phyloP scores from a whole-genome alignment of 2,797 vertebrate genomes.

The Microctenopoma steveboyesi region DNA sequence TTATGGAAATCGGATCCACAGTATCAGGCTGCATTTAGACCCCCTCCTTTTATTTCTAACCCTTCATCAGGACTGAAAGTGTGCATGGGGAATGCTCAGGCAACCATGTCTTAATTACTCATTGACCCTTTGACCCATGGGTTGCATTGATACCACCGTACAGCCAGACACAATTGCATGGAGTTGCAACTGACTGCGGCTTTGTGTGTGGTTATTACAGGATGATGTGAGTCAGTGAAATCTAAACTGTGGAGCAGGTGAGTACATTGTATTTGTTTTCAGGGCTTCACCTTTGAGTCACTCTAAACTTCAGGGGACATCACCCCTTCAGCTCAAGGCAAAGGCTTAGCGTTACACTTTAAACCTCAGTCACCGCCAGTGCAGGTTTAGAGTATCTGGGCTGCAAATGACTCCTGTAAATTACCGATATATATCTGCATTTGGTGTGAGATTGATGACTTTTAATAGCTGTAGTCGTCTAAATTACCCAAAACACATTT shows the following conservation, averaged over 20 bases:
- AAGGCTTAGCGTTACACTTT: slow-evolving; percentile 84
- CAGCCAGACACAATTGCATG: slow-evolving; percentile 67
- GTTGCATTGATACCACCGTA: slow-evolving; percentile 73
- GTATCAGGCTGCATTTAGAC: slow-evolving; percentile 72
- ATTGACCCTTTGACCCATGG: slow-evolving; percentile 83
- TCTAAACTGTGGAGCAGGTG: slow-evolving; percentile 77
- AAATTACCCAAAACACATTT: slow-evolving; percentile 91
- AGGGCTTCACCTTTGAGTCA: slow-evolving; percentile 80
- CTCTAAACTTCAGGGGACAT: slow-evolving; percentile 79
- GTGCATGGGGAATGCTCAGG: slow-evolving; percentile 85
- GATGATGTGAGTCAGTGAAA: slow-evolving; percentile 83
- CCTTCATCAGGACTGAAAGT: slow-evolving; percentile 78
- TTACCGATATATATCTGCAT: slow-evolving; percentile 88
- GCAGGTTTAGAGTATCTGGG: slow-evolving; percentile 83
- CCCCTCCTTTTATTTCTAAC: slow-evolving; percentile 74
- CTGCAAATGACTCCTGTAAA: slow-evolving; percentile 88
- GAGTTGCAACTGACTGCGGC: slow-evolving; percentile 70
- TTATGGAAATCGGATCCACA: slow-evolving; percentile 77
- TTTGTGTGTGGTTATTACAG: slow-evolving; percentile 81
- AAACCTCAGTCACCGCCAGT: slow-evolving; percentile 80
- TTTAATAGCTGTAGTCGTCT: slow-evolving; percentile 87
- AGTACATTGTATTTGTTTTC: slow-evolving; percentile 82
- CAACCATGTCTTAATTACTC: slow-evolving; percentile 86
- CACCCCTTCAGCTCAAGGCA: slow-evolving; percentile 74
- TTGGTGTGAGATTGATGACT: slow-evolving; percentile 90